A percentile compares a stretch with the other conserved stretches of the same genome.
Evolutionary conservation across 1,140 invertebrate species (phyloP).

Genomic region (Ectropis grisescens): DNA sequence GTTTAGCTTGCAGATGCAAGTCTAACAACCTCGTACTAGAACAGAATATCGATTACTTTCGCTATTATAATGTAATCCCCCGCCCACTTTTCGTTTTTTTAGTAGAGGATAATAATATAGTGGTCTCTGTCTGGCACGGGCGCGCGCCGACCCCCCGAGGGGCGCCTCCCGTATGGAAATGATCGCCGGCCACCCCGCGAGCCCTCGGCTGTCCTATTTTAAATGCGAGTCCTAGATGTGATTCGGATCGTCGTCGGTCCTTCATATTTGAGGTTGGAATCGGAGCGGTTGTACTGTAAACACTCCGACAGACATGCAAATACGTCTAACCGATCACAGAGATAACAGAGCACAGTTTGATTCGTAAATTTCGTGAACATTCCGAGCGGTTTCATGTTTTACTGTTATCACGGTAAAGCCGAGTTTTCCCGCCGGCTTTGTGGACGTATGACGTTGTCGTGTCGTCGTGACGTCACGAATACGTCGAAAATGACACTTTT

Average conservation of each 20-base stretch:
- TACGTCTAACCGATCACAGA: conserved; percentile 40
- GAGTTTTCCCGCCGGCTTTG: conserved; percentile 10
- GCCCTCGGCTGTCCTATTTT: conserved; percentile 35
- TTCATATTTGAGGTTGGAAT: conserved; percentile 10
- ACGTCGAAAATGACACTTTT: conserved; percentile 64
- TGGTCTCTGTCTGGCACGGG: conserved; percentile 58
- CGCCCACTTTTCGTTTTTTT: conserved; percentile 72
- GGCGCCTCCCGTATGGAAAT: conserved; percentile 60
- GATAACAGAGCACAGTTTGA: conserved; percentile 47
- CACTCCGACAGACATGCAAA: conserved; percentile 36
- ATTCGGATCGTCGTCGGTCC: conserved; percentile 29
- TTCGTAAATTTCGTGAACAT: no score
- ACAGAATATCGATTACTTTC: conserved; percentile 75
- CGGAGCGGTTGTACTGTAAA: conserved; percentile 6
- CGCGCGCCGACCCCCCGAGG: conserved; percentile 26
- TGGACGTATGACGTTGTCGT: conserved; percentile 9
- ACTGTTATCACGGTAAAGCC: conserved; percentile 13
- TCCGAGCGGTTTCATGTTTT: conserved; percentile 15
- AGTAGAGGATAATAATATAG: conserved; percentile 68
- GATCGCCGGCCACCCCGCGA: conserved; percentile 49
- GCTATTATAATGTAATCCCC: conserved; percentile 71
- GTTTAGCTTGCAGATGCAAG: conserved; percentile 60
- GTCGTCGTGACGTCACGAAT: conserved; percentile 45
- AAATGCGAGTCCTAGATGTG: conserved; percentile 46
- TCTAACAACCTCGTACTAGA: conserved; percentile 63